Evolutionary conservation across 1,140 invertebrate genomes (phyloP).

Genomic region (Bactericera cockerelli): DNA sequence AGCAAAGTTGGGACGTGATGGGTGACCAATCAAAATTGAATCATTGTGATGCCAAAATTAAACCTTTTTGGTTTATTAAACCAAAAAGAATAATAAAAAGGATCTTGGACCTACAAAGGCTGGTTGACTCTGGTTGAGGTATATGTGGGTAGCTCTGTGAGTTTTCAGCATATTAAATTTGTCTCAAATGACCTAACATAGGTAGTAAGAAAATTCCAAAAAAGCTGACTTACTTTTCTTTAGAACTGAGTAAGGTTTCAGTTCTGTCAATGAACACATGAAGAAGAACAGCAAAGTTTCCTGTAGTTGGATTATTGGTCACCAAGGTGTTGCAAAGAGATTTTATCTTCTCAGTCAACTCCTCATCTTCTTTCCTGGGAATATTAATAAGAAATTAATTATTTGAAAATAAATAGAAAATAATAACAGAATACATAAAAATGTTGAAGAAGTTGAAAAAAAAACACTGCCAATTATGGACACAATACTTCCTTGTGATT

Average conservation of each 20-base stretch:
- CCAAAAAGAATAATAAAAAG: too few species aligned
- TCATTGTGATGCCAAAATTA: too few species aligned
- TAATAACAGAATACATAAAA: slow-evolving; percentile 14
- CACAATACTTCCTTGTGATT: too few species aligned
- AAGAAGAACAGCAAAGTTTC: slow-evolving; percentile 74
- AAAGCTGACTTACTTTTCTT: slow-evolving; percentile 64
- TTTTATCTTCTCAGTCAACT: slow-evolving; percentile 62
- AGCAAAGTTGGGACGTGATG: too few species aligned
- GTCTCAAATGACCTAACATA: neutral
- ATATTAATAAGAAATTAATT: too few species aligned
- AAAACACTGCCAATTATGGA: too few species aligned
- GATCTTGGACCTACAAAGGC: too few species aligned
- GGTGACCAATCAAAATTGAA: too few species aligned
- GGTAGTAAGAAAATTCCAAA: neutral
- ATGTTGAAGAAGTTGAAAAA: slow-evolving; percentile 6
- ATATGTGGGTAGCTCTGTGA: slow-evolving; percentile 11
- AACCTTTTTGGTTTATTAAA: too few species aligned
- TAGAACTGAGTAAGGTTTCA: slow-evolving; percentile 52
- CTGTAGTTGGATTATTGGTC: slow-evolving; percentile 64
- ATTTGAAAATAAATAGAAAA: too few species aligned
- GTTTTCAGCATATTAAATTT: slow-evolving; percentile 1
- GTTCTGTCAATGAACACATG: slow-evolving; percentile 65
- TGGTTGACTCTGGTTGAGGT: neutral
- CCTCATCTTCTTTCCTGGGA: slow-evolving; percentile 57
- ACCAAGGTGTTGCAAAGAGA: slow-evolving; percentile 52